These are phyloP conservation scores for Sisor rabdophorus DNA, from an alignment of 2,113 vertebrate genomes.

Conservation along the genomic window DNA sequence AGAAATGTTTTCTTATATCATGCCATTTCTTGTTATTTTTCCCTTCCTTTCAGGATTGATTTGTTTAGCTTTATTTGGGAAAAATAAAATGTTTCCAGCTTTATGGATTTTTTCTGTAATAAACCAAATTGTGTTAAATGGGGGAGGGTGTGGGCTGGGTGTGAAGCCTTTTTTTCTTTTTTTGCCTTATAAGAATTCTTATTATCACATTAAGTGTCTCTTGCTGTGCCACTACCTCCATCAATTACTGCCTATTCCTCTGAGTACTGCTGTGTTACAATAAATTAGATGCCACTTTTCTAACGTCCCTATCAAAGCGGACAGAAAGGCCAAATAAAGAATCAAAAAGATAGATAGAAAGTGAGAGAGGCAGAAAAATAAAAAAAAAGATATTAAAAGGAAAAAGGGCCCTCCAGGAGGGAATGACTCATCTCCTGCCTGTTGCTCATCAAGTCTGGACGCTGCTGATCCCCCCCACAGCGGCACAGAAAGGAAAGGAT, in stretches of 20 bases:
- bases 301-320: slow-evolving; percentile 15
- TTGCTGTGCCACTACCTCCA: slow-evolving; percentile 13
- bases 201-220: slow-evolving; percentile 33
- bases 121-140: slow-evolving; percentile 16
- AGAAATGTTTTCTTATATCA: background rate
- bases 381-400: background rate
- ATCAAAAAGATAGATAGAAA: background rate
- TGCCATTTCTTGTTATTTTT: slow-evolving; percentile 5
- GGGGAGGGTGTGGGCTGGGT: background rate
- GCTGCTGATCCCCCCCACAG: slow-evolving; percentile 13
- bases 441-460: slow-evolving; percentile 45
- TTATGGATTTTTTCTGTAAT: background rate
- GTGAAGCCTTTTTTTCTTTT: background rate
- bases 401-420: slow-evolving; percentile 36
- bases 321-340: background rate
- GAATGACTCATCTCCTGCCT: slow-evolving; percentile 50
- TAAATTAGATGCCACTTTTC: slow-evolving; percentile 42
- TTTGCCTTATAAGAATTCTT: slow-evolving; percentile 20
- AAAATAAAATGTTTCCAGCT: background rate
- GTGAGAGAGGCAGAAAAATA: slow-evolving; percentile 11
- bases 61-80: background rate
- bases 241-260: slow-evolving; percentile 33
- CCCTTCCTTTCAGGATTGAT: background rate
- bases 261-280: slow-evolving; percentile 36
- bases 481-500: slow-evolving; percentile 41